These are phyloP conservation scores for Eulemur macaco DNA, from an alignment of 2,113 vertebrate species.

Conservation along the genomic window DNA sequence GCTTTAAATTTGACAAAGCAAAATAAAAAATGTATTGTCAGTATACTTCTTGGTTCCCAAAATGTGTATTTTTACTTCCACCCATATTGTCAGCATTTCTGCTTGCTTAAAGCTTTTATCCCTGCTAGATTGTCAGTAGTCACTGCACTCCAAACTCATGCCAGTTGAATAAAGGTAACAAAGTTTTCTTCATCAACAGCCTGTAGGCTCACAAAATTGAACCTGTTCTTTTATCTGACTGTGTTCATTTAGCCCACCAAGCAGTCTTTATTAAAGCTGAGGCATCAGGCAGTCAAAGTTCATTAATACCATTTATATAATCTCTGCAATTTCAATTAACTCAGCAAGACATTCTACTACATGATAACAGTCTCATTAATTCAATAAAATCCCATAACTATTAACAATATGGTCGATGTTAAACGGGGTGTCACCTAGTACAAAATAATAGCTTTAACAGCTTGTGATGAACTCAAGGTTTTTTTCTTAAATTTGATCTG, in stretches of 20 bases:
- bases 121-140: slow-evolving; percentile 47
- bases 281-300: slow-evolving; percentile 91
- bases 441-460: slow-evolving; percentile 92
- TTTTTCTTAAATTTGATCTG: slow-evolving; percentile 82
- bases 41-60: neutral
- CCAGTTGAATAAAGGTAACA: slow-evolving; percentile 83
- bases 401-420: slow-evolving; percentile 93
- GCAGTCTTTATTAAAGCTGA: slow-evolving; percentile 92
- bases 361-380: slow-evolving; percentile 93
- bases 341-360: slow-evolving; percentile 91
- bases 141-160: slow-evolving; percentile 60
- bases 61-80: slow-evolving; percentile 29
- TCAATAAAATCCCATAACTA: slow-evolving; percentile 93
- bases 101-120: slow-evolving; percentile 23
- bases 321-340: slow-evolving; percentile 92
- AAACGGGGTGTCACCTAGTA: slow-evolving; percentile 91
- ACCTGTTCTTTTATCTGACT: slow-evolving; percentile 91
- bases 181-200: slow-evolving; percentile 87
- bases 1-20: neutral
- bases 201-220: slow-evolving; percentile 90
- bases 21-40: neutral
- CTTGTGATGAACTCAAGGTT: slow-evolving; percentile 87
- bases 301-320: slow-evolving; percentile 94
- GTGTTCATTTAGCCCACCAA: slow-evolving; percentile 92
- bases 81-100: neutral